Percentiles rank a stretch among this genome's conserved stretches.
These are phyloP conservation scores for Macquaria australasica DNA, from an alignment of 2,113 vertebrate species.

Conservation along the genomic window DNA sequence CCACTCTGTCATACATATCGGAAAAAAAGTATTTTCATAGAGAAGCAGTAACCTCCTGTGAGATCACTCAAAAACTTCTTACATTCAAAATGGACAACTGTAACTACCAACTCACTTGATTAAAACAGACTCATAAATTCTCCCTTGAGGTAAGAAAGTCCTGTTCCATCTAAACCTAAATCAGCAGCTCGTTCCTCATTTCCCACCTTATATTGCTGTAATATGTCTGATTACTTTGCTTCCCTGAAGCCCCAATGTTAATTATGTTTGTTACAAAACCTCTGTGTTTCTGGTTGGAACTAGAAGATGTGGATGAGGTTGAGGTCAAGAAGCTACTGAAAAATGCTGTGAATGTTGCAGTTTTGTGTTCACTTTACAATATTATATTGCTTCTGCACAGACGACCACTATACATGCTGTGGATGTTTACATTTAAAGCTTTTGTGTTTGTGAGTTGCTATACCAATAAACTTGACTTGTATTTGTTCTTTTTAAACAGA, in stretches of 20 bases:
- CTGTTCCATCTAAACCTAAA: not conserved
- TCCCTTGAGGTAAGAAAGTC: slow-evolving; percentile 15
- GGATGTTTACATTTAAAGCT: too few relatives aligned
- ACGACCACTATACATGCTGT: too few relatives aligned
- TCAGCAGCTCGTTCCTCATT: slow-evolving; percentile 18
- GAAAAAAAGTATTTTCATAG: not conserved
- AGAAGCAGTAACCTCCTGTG: not conserved
- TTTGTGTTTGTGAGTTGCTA: too few relatives aligned
- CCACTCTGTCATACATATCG: not conserved
- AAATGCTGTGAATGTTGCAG: not conserved
- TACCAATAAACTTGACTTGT: too few relatives aligned
- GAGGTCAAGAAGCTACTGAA: not conserved
- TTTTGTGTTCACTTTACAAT: not conserved
- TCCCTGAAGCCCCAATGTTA: slow-evolving; percentile 19
- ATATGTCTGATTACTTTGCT: slow-evolving; percentile 35
- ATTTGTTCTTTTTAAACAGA: too few relatives aligned
- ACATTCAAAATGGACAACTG: not conserved
- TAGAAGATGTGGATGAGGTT: not conserved
- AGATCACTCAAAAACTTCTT: not conserved
- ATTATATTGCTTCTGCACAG: too few relatives aligned
- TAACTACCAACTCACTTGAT: not conserved
- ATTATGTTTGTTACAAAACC: slow-evolving; percentile 11
- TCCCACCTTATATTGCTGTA: not conserved
- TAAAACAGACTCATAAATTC: not conserved
- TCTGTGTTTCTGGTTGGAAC: not conserved